Evolutionary conservation across 2,113 vertebrate species (phyloP).

Genomic region (Proteles cristata): DNA sequence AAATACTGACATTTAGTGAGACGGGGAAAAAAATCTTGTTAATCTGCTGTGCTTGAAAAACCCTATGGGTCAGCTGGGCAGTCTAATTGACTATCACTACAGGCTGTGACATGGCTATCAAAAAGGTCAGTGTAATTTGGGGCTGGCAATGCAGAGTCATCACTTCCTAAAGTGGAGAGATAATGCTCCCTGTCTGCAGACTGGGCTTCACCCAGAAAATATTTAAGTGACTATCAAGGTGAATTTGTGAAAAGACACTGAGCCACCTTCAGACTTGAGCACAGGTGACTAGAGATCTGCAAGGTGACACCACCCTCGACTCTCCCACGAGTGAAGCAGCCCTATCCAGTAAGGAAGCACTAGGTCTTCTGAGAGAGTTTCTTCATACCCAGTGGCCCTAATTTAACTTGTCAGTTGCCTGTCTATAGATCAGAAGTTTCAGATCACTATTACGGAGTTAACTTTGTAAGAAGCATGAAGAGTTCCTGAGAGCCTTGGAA

Average conservation of each 20-base stretch:
- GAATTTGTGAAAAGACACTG: constrained; percentile 49
- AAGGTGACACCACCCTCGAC: background rate
- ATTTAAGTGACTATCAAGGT: constrained; percentile 42
- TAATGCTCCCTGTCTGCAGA: background rate
- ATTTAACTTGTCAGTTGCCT: background rate
- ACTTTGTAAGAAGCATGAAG: constrained; percentile 1
- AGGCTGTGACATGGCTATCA: constrained; percentile 16
- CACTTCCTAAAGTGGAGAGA: constrained; percentile 41
- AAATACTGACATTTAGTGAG: constrained; percentile 55
- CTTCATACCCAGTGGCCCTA: background rate
- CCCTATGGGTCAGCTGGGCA: background rate
- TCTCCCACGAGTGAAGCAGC: background rate
- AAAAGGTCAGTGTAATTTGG: constrained; percentile 71
- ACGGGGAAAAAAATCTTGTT: background rate
- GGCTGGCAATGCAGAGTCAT: constrained; percentile 53
- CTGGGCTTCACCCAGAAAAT: constrained; percentile 43
- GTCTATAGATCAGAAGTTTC: background rate
- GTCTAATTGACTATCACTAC: constrained; percentile 56
- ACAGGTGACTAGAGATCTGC: background rate
- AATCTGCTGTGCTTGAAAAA: constrained; percentile 30
- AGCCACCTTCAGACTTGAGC: constrained; percentile 8
- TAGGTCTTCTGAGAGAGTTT: background rate
- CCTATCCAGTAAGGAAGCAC: background rate
- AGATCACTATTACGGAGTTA: background rate
- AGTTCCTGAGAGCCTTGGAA: constrained; percentile 6